These are phyloP conservation scores for Galago senegalensis DNA, from an alignment of 2,797 vertebrate genomes.

Conservation along the genomic window DNA sequence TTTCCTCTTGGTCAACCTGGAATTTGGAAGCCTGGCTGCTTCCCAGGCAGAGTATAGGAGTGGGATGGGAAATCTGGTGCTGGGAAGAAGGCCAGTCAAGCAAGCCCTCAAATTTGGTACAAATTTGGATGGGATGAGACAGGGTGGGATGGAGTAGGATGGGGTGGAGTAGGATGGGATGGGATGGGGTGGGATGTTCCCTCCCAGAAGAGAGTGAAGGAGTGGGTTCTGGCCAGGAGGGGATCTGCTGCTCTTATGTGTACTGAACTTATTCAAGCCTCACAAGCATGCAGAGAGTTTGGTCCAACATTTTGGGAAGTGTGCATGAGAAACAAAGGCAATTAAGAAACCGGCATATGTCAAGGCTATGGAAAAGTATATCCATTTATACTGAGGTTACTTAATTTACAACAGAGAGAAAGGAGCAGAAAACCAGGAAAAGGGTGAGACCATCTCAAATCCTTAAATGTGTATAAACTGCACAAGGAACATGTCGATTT, in stretches of 20 bases:
- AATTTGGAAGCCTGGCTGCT: not conserved
- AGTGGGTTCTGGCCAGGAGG: not conserved
- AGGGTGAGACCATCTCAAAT: not conserved
- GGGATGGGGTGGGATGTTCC: not conserved
- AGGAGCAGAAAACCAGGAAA: not conserved
- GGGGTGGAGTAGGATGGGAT: not conserved
- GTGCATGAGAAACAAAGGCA: not conserved
- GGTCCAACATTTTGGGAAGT: not conserved
- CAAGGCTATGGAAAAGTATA: not conserved
- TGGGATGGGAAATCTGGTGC: not conserved
- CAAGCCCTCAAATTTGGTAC: not conserved
- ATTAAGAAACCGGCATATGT: conserved; percentile 20
- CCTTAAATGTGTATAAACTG: not conserved
- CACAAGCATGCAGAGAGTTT: not conserved
- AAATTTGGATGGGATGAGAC: not conserved
- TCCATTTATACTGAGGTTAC: not conserved
- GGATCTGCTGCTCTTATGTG: not conserved
- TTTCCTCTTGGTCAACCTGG: conserved; percentile 31
- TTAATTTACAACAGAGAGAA: not conserved
- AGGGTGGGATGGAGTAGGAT: not conserved
- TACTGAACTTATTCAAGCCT: not conserved
- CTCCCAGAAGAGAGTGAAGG: not conserved
- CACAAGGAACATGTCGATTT: not conserved
- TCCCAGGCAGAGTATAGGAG: not conserved
- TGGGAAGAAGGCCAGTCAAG: not conserved